phyloP scores from a whole-genome alignment of 2,888 invertebrate species.

The Drosophila ochracea region DNA sequence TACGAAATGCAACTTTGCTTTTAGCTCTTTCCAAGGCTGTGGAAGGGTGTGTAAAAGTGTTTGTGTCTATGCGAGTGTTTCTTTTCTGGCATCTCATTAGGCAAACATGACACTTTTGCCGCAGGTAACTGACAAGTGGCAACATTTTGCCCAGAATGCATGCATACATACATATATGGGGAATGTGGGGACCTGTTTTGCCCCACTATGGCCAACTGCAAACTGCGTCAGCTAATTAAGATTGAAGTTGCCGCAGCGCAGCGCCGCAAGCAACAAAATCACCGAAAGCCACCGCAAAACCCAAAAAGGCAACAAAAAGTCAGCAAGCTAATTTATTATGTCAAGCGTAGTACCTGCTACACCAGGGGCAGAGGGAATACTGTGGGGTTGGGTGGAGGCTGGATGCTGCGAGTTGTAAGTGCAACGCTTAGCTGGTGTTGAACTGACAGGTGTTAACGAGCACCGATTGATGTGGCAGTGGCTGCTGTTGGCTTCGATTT shows the following conservation, averaged over 20 bases:
- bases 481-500: slow-evolving; percentile 16
- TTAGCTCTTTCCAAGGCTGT: background rate
- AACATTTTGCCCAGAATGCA: slow-evolving; percentile 32
- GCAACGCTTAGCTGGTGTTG: slow-evolving; percentile 33
- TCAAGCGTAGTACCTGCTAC: slow-evolving; percentile 48
- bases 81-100: slow-evolving; percentile 47
- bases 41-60: slow-evolving; percentile 4
- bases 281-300: slow-evolving; percentile 28
- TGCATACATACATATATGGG: slow-evolving; percentile 45
- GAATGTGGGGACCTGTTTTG: slow-evolving; percentile 38
- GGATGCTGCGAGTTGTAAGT: slow-evolving; percentile 9
- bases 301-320: slow-evolving; percentile 43
- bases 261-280: slow-evolving; percentile 29
- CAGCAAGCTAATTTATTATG: slow-evolving; percentile 70
- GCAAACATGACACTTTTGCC: slow-evolving; percentile 53
- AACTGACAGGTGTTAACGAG: slow-evolving; percentile 54
- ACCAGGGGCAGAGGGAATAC: background rate
- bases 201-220: slow-evolving; percentile 54
- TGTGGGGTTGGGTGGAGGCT: background rate
- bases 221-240: slow-evolving; percentile 77
- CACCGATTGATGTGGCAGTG: slow-evolving; percentile 31
- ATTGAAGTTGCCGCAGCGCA: slow-evolving; percentile 72
- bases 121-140: slow-evolving; percentile 30
- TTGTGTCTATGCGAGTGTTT: slow-evolving; percentile 8
- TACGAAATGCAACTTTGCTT: slow-evolving; percentile 21